These are phyloP conservation scores for Sebastes schlegelii DNA, from an alignment of 2,113 vertebrate genomes.

Conservation along the genomic window DNA sequence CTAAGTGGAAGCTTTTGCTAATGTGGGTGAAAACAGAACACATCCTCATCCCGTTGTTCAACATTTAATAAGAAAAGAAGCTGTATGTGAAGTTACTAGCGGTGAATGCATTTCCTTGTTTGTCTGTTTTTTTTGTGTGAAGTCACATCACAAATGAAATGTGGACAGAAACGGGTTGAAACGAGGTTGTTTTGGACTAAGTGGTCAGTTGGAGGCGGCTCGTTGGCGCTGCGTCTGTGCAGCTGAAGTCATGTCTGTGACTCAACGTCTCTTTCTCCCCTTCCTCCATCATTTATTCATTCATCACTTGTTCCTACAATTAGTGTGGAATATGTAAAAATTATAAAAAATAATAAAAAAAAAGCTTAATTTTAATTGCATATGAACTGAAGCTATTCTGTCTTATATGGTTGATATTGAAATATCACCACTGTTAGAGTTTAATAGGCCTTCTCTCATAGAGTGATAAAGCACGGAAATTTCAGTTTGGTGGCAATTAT, in stretches of 20 bases:
- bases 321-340: constrained; percentile 33
- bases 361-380: constrained; percentile 9
- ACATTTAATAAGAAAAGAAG: not conserved
- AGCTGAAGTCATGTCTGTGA: constrained; percentile 75
- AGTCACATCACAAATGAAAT: not conserved
- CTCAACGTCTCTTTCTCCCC: constrained; percentile 48
- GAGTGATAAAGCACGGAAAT: constrained; percentile 70
- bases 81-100: not conserved
- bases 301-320: constrained; percentile 57
- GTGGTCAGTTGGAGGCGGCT: constrained; percentile 60
- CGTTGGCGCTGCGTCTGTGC: constrained; percentile 53
- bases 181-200: constrained; percentile 34
- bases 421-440: constrained; percentile 38
- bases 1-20: not conserved
- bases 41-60: not conserved
- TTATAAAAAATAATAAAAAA: not conserved
- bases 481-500: constrained; percentile 69
- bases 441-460: constrained; percentile 49
- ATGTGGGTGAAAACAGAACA: not conserved
- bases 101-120: not conserved
- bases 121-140: not conserved
- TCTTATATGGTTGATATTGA: constrained; percentile 26
- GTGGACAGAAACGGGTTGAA: constrained; percentile 21
- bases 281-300: constrained; percentile 28
- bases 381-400: not conserved